phyloP scores from a whole-genome alignment of 2,797 vertebrate species.

The Ptychobarbus kaznakovi region DNA sequence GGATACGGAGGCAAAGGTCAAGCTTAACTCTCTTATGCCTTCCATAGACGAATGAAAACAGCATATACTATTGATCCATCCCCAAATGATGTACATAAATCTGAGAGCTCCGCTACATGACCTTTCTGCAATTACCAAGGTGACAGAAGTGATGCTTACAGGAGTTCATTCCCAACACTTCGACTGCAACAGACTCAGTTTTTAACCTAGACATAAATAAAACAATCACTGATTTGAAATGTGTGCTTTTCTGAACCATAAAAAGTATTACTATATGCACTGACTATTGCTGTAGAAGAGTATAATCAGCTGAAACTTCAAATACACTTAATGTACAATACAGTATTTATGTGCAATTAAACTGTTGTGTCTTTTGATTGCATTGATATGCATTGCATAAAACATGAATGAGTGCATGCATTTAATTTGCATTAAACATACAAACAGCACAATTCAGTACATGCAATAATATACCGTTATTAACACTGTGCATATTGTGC shows the following conservation, averaged over 20 bases:
- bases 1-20: slow-evolving; percentile 84
- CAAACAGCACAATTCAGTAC: not conserved
- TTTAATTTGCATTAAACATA: not conserved
- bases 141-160: slow-evolving; percentile 32
- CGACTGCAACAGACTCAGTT: not conserved
- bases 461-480: not conserved
- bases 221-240: not conserved
- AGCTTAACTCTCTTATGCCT: slow-evolving; percentile 79
- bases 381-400: not conserved
- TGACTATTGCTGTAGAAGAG: not conserved
- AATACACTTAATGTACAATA: not conserved
- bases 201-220: not conserved
- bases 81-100: slow-evolving; percentile 91
- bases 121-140: slow-evolving; percentile 84
- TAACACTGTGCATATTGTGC: not conserved
- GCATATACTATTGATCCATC: slow-evolving; percentile 89
- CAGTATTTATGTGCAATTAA: not conserved
- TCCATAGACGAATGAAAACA: slow-evolving; percentile 72
- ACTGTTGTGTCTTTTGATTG: not conserved
- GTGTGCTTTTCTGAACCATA: not conserved
- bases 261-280: not conserved
- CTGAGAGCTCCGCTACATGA: slow-evolving; percentile 87
- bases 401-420: not conserved
- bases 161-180: slow-evolving; percentile 3
- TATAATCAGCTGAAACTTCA: not conserved